These are phyloP conservation scores for Scaptomyza cyrtandrae DNA, from an alignment of 2,888 invertebrate genomes.

Conservation along the genomic window DNA sequence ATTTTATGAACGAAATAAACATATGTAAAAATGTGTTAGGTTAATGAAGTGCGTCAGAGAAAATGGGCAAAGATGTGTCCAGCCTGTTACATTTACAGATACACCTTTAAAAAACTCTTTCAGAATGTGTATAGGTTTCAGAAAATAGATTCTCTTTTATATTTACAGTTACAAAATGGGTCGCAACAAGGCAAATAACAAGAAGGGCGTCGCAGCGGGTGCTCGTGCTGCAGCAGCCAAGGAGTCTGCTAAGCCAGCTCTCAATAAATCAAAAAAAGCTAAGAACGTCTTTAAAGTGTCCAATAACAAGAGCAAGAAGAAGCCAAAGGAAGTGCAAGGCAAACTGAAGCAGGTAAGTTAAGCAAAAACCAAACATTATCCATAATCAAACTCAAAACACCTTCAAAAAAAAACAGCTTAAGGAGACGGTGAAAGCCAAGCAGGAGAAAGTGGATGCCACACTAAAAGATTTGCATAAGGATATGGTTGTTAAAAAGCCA, in stretches of 20 bases:
- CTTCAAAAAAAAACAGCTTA: conserved; percentile 70
- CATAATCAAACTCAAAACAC: not conserved
- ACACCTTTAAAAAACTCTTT: not conserved
- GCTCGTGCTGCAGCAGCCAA: conserved; percentile 43
- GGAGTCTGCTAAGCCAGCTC: conserved; percentile 52
- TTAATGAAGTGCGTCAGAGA: not conserved
- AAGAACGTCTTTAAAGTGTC: conserved; percentile 83
- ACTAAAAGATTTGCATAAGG: conserved; percentile 83
- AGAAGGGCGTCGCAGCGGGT: conserved; percentile 51
- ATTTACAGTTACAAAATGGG: conserved; percentile 77
- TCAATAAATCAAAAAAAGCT: conserved; percentile 80
- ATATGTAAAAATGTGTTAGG: not conserved
- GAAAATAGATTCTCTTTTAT: conserved; percentile 30
- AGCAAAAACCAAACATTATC: not conserved
- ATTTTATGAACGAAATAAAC: not conserved
- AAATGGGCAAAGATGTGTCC: not conserved
- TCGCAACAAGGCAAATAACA: conserved; percentile 79
- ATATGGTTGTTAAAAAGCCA: conserved; percentile 83
- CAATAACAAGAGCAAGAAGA: conserved; percentile 80
- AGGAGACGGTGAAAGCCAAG: conserved; percentile 81
- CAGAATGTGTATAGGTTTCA: not conserved
- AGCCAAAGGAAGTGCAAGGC: conserved; percentile 84
- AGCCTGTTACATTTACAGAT: not conserved
- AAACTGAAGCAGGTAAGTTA: conserved; percentile 83
- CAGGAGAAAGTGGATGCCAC: conserved; percentile 83